Evolutionary conservation across 2,113 vertebrate genomes (phyloP).

Genomic region (Neopipo cinnamomea): DNA sequence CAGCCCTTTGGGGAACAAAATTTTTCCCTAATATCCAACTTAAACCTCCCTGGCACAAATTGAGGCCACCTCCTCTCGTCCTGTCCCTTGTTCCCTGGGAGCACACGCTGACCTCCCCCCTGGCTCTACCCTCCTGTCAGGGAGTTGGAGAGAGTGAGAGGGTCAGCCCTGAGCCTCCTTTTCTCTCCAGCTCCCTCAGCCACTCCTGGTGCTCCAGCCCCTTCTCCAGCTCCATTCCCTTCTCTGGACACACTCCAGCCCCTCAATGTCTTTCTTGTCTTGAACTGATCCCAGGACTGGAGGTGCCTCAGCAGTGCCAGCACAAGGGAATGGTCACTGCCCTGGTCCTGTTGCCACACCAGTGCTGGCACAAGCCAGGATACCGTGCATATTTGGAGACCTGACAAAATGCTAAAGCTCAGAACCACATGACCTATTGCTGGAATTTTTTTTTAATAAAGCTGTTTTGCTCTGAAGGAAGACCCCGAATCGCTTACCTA

Average conservation of each 20-base stretch:
- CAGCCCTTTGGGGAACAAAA: not conserved
- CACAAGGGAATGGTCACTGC: not conserved
- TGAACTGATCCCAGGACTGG: too few relatives aligned
- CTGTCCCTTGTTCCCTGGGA: not conserved
- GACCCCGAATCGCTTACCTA: conserved; percentile 67
- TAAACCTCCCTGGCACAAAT: not conserved
- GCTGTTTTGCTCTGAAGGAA: not conserved
- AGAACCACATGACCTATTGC: not conserved
- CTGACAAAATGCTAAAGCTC: not conserved
- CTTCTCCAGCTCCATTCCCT: not conserved
- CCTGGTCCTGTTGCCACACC: not conserved
- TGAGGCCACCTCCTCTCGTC: not conserved
- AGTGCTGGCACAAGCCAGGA: not conserved
- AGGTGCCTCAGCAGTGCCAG: not conserved
- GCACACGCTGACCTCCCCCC: not conserved
- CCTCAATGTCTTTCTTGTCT: not conserved
- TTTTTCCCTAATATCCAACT: not conserved
- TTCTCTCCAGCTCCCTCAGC: not conserved
- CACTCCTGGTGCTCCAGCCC: not conserved
- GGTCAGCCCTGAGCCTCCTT: not conserved
- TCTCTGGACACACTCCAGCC: not conserved
- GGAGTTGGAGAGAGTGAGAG: not conserved
- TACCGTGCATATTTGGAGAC: not conserved
- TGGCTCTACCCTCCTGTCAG: not conserved
- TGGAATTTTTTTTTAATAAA: not conserved